A percentile compares a stretch with the other conserved stretches of the same genome.
Evolutionary conservation across 2,888 invertebrate species (phyloP).

Genomic region (Sinopyrophorus schimmeli): DNA sequence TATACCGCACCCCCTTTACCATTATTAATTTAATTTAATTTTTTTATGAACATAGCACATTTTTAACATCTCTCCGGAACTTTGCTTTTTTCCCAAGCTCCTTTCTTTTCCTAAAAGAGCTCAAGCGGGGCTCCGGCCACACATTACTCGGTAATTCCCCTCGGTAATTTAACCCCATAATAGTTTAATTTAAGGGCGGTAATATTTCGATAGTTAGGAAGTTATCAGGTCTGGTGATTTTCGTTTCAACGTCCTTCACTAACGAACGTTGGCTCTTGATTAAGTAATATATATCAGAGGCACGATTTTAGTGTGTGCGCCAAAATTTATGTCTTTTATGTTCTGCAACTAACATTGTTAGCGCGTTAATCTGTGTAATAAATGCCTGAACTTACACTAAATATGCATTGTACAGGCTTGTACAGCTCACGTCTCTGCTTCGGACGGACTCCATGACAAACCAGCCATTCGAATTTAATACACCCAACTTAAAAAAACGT

Average conservation of each 20-base stretch:
- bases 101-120: no score
- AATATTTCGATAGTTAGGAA: slow-evolving; percentile 3
- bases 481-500: no score
- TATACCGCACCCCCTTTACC: no score
- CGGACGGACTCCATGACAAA: slow-evolving; percentile 10
- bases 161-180: slow-evolving; percentile 9
- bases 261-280: slow-evolving; percentile 8
- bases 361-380: slow-evolving; percentile 17
- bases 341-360: slow-evolving; percentile 19
- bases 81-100: no score
- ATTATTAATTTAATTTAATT: no score
- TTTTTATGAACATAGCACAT: no score
- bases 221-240: slow-evolving; percentile 12
- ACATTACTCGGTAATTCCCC: slow-evolving; percentile 5
- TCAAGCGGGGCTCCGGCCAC: slow-evolving; percentile 1
- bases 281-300: slow-evolving; percentile 4
- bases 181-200: slow-evolving; percentile 12
- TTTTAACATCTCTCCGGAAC: no score
- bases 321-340: slow-evolving; percentile 13
- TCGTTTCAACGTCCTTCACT: slow-evolving; percentile 6
- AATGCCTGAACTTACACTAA: slow-evolving; percentile 15
- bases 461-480: no score
- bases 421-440: slow-evolving; percentile 17
- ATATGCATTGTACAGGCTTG: slow-evolving; percentile 9
- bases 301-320: slow-evolving; percentile 2